Evolutionary conservation across 2,888 invertebrate species (phyloP), one percentile per base, ranked within the genome.

Genomic region (Siphonodentalium dalli): DNA sequence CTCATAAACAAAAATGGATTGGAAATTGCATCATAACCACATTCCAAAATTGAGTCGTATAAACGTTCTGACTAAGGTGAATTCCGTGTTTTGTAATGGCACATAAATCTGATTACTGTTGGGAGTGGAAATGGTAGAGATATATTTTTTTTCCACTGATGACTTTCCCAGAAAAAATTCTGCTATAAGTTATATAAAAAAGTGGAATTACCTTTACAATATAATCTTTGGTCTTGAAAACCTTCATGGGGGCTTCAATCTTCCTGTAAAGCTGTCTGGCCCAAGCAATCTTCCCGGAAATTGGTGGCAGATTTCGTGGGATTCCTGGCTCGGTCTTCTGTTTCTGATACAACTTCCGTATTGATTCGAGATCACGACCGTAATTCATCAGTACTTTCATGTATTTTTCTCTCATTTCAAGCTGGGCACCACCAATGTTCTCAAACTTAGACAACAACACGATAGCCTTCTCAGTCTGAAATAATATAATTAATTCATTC

Each of bases 261-360:
- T 93, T 93, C 60, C 89, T 86, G 75, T 89, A 87, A 52, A 93
- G 83, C 35, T 92, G 90, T 18, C 92, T 86, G 6, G 89, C 87
- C 93, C 93, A 93, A 76, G 90, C 74, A 23, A 82, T 82, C 59
- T 82, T 80, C 82, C 95, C 96, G 52, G 94, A 91, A 23, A 95
- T 89, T 0, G 95, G 94, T 3, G 96, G 93, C 79, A 92, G 90
- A 82, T 94, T 92, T 62, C 92, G 85, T 0, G 93, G 90, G 37
- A 94, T 84, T 0, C 93, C 92, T 0, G 95, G 95, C 78, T 93
- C 92, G 62, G 91, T 90, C 61, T 90, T 89, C 76, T 92, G 90
- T 68, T 90, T 90, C 70, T 91, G 91, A 78, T 93, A 96, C 75
- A 93, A 86, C 54, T 78, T 80, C 6, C 79, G 66, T 26, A 82